These are phyloP conservation scores for Lagorchestes hirsutus DNA, from an alignment of 2,797 vertebrate genomes.

Conservation along the genomic window DNA sequence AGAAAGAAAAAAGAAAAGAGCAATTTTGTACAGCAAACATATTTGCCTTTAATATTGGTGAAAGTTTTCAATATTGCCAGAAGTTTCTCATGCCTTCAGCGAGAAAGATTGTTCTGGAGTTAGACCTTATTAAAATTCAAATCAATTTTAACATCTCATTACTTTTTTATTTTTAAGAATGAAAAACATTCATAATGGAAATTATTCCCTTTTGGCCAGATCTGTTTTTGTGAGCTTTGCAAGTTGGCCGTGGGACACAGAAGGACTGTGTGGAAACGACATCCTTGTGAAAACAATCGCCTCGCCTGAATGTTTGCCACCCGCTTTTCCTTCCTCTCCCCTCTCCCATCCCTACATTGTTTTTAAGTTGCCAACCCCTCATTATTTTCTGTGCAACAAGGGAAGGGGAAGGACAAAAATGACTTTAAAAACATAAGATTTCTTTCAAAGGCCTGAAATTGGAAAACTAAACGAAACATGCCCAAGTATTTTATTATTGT, in stretches of 20 bases:
- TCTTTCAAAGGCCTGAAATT: constrained; percentile 72
- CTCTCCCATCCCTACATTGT: constrained; percentile 74
- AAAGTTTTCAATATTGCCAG: constrained; percentile 63
- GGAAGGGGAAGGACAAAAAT: constrained; percentile 75
- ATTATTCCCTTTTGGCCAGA: background rate
- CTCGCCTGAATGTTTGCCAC: background rate
- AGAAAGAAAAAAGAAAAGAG: constrained; percentile 57
- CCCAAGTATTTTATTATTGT: constrained; percentile 66
- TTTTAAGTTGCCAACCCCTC: constrained; percentile 63
- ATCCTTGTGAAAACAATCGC: constrained; percentile 61
- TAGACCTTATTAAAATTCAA: constrained; percentile 67
- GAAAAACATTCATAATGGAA: constrained; percentile 14
- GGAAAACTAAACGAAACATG: constrained; percentile 67
- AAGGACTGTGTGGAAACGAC: constrained; percentile 43
- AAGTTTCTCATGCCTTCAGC: constrained; percentile 66
- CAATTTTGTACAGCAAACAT: constrained; percentile 67
- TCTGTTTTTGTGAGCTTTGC: background rate
- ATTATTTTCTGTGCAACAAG: constrained; percentile 68
- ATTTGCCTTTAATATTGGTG: constrained; percentile 58
- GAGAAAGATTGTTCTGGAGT: constrained; percentile 58
- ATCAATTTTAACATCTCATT: constrained; percentile 68
- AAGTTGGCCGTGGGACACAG: constrained; percentile 2
- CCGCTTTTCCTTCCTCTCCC: constrained; percentile 68
- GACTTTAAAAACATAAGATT: constrained; percentile 75
- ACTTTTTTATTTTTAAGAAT: constrained; percentile 49